Evolutionary conservation across 2,113 vertebrate genomes (phyloP), one percentile per base, ranked within the genome.

Genomic region (Mungos mungo): DNA sequence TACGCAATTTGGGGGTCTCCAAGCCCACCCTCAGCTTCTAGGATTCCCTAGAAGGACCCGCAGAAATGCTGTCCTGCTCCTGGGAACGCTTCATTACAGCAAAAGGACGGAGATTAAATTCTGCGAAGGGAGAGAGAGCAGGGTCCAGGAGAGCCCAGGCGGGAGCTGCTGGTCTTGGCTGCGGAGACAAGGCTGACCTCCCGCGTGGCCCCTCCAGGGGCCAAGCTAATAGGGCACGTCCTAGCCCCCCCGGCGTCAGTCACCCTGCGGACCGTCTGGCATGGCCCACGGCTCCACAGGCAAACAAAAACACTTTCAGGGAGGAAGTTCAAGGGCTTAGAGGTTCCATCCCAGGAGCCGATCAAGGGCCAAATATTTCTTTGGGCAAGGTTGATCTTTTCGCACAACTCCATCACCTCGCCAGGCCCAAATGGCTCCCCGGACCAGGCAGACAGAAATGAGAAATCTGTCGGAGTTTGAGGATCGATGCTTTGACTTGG

Each of bases 111-210:
- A 72, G 63, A 12, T 27, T 31, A 60, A 76, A 72, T 50, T 33
- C 77, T 83, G 45, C 10, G 3, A 76, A 69, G 47, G 23, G 33
- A 47, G 6, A 60, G 35, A 41, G 50, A n/a, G 13, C 33, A 50
- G n/a, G 74, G 69, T 19, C 14, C 47, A 29, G 41, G 71, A 3
- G 47, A 76, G 50, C 9, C 65, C 54, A 47, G 29, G 18, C 15
- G 1, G 5, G 9, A 18, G 60, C 33, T 89, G 38, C 71, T 0
- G 1, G 27, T n/a, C 33, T 57, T 1, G 0, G 5, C 29, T 23
- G 3, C 0, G 3, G 47, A 52, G 60, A 41, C 38, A 2, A 2
- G 25, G 33, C 79, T 60, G 33, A 88, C 38, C 5, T 14, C 27
- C 57, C 3, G 0, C 0, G 15, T 25, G 25, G 38, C 41, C 18